Conservation (phyloP, 2,797 vertebrate genomes). For the Peromyscus nudipes region DNA sequence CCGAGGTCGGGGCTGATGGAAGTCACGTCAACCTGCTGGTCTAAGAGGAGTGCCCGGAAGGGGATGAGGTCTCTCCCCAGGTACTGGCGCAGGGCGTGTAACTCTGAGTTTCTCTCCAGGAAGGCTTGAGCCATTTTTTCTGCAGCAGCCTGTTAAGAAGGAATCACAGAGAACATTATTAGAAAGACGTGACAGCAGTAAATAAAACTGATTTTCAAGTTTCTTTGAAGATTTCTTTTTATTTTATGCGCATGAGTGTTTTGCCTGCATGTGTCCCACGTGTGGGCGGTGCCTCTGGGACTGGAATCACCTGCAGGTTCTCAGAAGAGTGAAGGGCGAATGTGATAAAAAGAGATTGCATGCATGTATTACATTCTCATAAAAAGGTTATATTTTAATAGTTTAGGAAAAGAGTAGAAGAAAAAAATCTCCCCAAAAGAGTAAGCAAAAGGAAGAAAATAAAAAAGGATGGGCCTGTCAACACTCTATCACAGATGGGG, state of each 20-base stretch:
- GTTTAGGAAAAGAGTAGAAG: background rate
- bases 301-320: background rate
- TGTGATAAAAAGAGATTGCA: background rate
- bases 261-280: background rate
- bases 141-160: constrained; percentile 88
- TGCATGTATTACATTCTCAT: background rate
- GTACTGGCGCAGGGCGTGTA: constrained; percentile 92
- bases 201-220: constrained; percentile 12
- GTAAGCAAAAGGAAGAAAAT: background rate
- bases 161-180: constrained; percentile 45
- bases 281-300: background rate
- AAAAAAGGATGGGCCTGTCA: background rate
- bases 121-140: constrained; percentile 90
- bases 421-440: background rate
- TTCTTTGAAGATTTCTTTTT: background rate
- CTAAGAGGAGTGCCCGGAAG: constrained; percentile 59
- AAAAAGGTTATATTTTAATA: background rate
- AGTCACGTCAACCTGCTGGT: constrained; percentile 5
- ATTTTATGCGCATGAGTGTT: background rate
- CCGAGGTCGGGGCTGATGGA: background rate
- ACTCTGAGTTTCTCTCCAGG: constrained; percentile 89
- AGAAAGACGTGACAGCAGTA: background rate
- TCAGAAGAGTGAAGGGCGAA: background rate
- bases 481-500: background rate
- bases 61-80: constrained; percentile 88